A percentile compares a stretch with the other conserved stretches of the same genome.
These are phyloP conservation scores for Mustela nigripes DNA, from an alignment of 2,113 vertebrate species.

Conservation along the genomic window DNA sequence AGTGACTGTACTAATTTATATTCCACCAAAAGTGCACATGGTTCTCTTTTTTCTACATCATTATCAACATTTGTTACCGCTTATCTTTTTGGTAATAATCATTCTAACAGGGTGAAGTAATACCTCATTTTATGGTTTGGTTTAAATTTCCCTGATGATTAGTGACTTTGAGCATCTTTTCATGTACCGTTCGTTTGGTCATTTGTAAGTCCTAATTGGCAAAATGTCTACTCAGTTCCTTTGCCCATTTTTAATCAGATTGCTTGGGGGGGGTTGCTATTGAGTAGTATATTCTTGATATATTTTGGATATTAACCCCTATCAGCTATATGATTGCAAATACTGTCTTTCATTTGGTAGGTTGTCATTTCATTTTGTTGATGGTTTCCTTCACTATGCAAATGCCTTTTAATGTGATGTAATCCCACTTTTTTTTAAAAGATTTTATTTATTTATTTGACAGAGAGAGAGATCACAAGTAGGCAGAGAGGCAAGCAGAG, in stretches of 20 bases:
- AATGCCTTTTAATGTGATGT: neutral
- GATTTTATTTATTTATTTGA: too few relatives aligned
- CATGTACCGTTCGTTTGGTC: neutral
- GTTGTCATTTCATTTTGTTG: neutral
- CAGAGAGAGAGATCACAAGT: too few relatives aligned
- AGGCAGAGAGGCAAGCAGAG: too few relatives aligned
- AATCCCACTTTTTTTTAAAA: neutral
- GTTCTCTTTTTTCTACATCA: neutral
- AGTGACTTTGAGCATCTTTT: neutral
- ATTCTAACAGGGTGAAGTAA: neutral
- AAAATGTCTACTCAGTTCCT: neutral
- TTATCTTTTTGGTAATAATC: neutral
- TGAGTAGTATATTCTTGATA: neutral
- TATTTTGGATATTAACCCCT: neutral
- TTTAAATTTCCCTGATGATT: neutral
- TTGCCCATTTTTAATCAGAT: neutral
- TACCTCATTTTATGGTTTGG: neutral
- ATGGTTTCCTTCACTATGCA: neutral
- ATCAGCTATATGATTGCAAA: neutral
- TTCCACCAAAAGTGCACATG: neutral
- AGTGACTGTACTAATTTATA: neutral
- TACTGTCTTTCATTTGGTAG: neutral
- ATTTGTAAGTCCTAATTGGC: neutral
- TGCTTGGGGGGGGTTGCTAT: neutral
- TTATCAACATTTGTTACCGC: neutral